Percentiles rank a stretch among this genome's conserved stretches.
phyloP scores from a whole-genome alignment of 2,888 invertebrate genomes.

The Romanomermis culicivorax region DNA sequence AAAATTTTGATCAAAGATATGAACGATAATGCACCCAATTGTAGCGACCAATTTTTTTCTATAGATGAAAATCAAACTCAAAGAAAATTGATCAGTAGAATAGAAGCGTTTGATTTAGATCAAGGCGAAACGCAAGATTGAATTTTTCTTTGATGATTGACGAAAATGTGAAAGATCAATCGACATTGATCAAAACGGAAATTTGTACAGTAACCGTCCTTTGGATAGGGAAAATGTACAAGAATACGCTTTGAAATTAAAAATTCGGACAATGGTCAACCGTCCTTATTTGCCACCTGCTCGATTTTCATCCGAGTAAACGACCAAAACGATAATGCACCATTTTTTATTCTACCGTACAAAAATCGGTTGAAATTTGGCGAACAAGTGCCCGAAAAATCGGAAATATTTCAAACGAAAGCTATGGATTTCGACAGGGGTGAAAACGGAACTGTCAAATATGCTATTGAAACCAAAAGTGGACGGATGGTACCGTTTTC shows the following conservation, averaged over 20 bases:
- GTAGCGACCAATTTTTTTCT: conserved; percentile 7
- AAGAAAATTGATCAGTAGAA: conserved; percentile 12
- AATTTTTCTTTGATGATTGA: conserved; percentile 17
- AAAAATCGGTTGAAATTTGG: conserved; percentile 69
- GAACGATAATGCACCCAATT: conserved; percentile 22
- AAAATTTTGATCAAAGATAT: conserved; percentile 18
- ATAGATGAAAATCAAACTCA: conserved; percentile 10
- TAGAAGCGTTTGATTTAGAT: conserved; percentile 21
- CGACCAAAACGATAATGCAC: conserved; percentile 86
- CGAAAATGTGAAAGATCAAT: conserved; percentile 9
- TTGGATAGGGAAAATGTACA: conserved; percentile 21
- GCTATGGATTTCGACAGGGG: conserved; percentile 65
- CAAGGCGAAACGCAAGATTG: conserved; percentile 21
- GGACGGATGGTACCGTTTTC: background rate
- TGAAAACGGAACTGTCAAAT: conserved; percentile 62
- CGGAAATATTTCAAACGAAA: conserved; percentile 62
- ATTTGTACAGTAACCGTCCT: conserved; percentile 55
- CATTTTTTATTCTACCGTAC: conserved; percentile 70
- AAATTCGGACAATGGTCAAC: conserved; percentile 59
- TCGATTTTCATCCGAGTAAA: conserved; percentile 51
- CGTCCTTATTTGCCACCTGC: conserved; percentile 40
- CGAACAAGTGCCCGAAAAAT: conserved; percentile 67
- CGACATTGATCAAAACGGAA: conserved; percentile 39
- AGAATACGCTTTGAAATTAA: conserved; percentile 59
- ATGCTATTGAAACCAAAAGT: conserved; percentile 36